Percentiles rank a stretch among this genome's conserved stretches.
phyloP scores from a whole-genome alignment of 2,113 vertebrate species.

The Pitta sordida region DNA sequence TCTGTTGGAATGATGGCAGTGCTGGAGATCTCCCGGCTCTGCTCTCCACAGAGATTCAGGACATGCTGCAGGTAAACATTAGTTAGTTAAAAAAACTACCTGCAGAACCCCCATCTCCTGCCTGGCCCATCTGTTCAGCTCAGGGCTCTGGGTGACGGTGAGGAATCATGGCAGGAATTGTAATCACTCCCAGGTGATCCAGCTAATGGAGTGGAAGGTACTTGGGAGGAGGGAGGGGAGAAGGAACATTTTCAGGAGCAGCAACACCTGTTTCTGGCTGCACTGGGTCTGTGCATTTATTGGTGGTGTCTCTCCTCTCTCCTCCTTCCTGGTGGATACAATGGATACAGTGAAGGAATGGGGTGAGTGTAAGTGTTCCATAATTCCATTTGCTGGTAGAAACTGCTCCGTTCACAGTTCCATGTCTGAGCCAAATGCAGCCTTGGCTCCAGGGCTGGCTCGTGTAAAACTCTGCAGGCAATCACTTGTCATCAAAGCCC shows the following conservation, averaged over 20 bases:
- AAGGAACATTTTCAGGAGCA: neutral
- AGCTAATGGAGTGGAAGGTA: neutral
- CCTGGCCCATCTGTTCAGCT: conserved; percentile 9
- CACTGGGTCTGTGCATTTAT: neutral
- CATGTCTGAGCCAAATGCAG: neutral
- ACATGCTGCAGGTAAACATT: neutral
- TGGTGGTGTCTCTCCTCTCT: neutral
- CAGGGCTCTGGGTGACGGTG: neutral
- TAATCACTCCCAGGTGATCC: neutral
- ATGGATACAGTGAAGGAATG: neutral
- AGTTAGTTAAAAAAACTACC: neutral
- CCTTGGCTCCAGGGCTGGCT: neutral
- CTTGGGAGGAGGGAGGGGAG: neutral
- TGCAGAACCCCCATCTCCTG: neutral
- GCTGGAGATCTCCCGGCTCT: neutral
- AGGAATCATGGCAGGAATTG: neutral
- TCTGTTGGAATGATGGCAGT: neutral
- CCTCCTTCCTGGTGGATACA: neutral
- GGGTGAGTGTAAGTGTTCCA: neutral
- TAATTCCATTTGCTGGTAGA: neutral
- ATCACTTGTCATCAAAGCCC: neutral
- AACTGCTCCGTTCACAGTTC: neutral
- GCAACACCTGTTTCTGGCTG: conserved; percentile 1
- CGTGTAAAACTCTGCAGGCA: neutral
- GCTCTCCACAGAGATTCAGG: neutral